Evolutionary conservation across 1,140 invertebrate species (phyloP).

Genomic region (Pogonus chalceus): DNA sequence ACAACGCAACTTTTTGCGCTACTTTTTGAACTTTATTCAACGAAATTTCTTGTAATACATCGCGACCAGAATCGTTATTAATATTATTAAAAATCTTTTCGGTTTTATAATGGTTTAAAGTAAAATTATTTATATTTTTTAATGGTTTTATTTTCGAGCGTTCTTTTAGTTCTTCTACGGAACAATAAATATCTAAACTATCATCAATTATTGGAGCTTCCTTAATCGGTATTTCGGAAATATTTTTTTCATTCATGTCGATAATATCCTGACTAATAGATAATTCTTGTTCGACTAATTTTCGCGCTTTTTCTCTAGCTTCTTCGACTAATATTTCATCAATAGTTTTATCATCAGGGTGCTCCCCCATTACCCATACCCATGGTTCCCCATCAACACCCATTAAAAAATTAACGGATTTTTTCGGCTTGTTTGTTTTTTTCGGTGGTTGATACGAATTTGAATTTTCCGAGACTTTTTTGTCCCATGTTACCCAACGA

Average conservation of each 20-base stretch:
- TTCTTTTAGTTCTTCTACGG: slow-evolving; percentile 47
- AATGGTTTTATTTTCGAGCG: slow-evolving; percentile 31
- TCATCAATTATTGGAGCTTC: slow-evolving; percentile 12
- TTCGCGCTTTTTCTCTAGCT: slow-evolving; percentile 45
- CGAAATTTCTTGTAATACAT: slow-evolving; percentile 42
- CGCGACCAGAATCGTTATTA: slow-evolving; percentile 40
- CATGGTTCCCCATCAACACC: slow-evolving; percentile 52
- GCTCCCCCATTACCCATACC: slow-evolving; percentile 61
- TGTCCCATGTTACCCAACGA: slow-evolving; percentile 56
- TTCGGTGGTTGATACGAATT: slow-evolving; percentile 16
- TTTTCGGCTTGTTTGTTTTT: slow-evolving; percentile 35
- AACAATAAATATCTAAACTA: slow-evolving; percentile 49
- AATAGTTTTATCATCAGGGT: slow-evolving; percentile 47
- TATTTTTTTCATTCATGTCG: slow-evolving; percentile 1
- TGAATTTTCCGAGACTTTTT: slow-evolving; percentile 34
- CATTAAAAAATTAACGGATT: slow-evolving; percentile 48
- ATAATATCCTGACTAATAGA: slow-evolving; percentile 14
- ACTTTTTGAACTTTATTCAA: slow-evolving; percentile 38
- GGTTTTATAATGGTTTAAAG: slow-evolving; percentile 34
- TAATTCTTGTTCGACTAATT: slow-evolving; percentile 47
- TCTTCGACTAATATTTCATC: slow-evolving; percentile 51
- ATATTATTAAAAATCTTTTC: slow-evolving; percentile 27
- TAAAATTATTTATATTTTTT: slow-evolving; percentile 33
- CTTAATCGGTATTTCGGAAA: neutral
- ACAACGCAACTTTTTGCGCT: slow-evolving; percentile 45